phyloP scores from a whole-genome alignment of 2,797 vertebrate species.

The Eupleurogrammus muticus region DNA sequence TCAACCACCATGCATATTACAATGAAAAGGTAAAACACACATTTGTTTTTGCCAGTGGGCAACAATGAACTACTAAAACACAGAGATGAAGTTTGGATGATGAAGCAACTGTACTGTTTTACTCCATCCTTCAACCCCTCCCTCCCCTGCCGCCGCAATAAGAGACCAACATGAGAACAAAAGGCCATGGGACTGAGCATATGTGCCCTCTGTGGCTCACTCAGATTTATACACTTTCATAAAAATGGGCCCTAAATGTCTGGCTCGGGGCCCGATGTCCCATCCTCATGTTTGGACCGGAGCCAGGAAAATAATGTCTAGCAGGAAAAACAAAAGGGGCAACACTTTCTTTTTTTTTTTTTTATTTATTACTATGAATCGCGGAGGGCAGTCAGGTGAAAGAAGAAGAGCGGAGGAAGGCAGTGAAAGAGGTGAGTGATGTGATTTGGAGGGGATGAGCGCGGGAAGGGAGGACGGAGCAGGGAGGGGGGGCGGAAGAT shows the following conservation, averaged over 20 bases:
- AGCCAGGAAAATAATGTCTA: slow-evolving; percentile 72
- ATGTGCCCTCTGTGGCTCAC: slow-evolving; percentile 54
- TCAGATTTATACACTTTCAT: slow-evolving; percentile 82
- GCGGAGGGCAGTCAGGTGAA: slow-evolving; percentile 53
- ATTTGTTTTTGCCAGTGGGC: too few species aligned
- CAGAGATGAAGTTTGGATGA: slow-evolving; percentile 47
- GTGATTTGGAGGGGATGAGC: slow-evolving; percentile 37
- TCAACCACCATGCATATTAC: too few species aligned
- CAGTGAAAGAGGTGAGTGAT: slow-evolving; percentile 57
- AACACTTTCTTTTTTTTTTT: slow-evolving; percentile 41
- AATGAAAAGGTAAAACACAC: too few species aligned
- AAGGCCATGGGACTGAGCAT: slow-evolving; percentile 61
- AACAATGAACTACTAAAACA: slow-evolving; percentile 13
- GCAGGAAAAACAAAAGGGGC: slow-evolving; percentile 24
- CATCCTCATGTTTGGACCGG: slow-evolving; percentile 64
- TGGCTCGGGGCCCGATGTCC: slow-evolving; percentile 62
- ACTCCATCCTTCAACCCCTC: slow-evolving; percentile 33
- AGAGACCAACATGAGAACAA: slow-evolving; percentile 64
- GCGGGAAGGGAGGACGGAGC: slow-evolving; percentile 26
- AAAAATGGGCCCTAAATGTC: slow-evolving; percentile 72
- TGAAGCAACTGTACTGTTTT: slow-evolving; percentile 57
- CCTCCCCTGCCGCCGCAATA: slow-evolving; percentile 36
- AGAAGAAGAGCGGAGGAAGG: slow-evolving; percentile 36
- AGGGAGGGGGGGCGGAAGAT: slow-evolving; percentile 20
- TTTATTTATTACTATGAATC: slow-evolving; percentile 66